Conservation (phyloP, 1,140 invertebrate species). For the Wasmannia auropunctata region DNA sequence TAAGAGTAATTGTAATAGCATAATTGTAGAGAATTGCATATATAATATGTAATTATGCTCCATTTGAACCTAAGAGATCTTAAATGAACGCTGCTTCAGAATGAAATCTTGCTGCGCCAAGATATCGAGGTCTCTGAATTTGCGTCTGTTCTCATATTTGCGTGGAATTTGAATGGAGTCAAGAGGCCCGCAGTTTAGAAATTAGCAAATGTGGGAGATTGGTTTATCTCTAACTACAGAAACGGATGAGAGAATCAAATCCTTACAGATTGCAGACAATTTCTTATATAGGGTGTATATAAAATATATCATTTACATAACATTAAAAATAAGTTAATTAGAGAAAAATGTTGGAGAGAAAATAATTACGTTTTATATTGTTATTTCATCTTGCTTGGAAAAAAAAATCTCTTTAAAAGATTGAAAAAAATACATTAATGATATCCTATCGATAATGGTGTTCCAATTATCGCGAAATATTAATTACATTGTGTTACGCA, state of each 20-base stretch:
- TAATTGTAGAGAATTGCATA: background rate
- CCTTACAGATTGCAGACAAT: background rate
- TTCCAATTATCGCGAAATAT: background rate
- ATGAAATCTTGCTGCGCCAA: background rate
- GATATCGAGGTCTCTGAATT: background rate
- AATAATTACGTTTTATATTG: background rate
- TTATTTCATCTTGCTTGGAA: background rate
- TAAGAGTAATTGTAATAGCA: background rate
- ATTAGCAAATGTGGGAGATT: constrained; percentile 48
- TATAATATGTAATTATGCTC: background rate
- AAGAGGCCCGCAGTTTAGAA: background rate
- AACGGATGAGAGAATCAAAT: constrained; percentile 37
- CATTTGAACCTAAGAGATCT: background rate
- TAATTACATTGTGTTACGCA: background rate
- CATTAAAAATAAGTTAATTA: background rate
- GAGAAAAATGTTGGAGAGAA: too few species aligned
- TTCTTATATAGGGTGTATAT: background rate
- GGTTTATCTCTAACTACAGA: constrained; percentile 66
- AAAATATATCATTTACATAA: background rate
- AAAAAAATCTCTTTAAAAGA: background rate
- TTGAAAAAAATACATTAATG: background rate
- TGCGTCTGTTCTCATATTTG: background rate
- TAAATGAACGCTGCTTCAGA: background rate
- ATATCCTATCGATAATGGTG: background rate
- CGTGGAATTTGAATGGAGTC: constrained; percentile 17